Percentiles rank a stretch among this genome's conserved stretches.
Evolutionary conservation across 2,113 vertebrate species (phyloP).

Genomic region (Australoheros scitulus): DNA sequence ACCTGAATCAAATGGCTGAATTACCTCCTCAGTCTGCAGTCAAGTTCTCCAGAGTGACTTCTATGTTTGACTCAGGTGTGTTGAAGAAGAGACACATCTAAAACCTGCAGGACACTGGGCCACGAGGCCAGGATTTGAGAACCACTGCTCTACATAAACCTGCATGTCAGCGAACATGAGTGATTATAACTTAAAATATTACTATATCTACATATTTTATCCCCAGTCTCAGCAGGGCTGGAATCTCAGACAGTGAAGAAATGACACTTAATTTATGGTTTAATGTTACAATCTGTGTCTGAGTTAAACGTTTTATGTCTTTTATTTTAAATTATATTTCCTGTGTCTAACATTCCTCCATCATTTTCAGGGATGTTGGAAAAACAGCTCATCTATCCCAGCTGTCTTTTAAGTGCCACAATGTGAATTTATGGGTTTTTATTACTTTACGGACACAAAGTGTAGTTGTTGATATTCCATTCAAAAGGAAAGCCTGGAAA

Average conservation of each 20-base stretch:
- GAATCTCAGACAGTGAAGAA: not conserved
- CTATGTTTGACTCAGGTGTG: too few species aligned
- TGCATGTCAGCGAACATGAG: not conserved
- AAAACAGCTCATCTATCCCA: not conserved
- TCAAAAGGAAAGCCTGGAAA: not conserved
- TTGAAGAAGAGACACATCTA: too few species aligned
- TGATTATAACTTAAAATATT: not conserved
- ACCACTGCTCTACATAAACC: not conserved
- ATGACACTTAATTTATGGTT: not conserved
- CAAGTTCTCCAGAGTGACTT: too few species aligned
- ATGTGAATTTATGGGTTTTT: not conserved
- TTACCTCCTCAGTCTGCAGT: too few species aligned
- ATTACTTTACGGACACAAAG: not conserved
- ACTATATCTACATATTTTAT: not conserved
- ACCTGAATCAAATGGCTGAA: too few species aligned
- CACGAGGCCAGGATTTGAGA: too few species aligned
- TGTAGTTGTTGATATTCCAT: not conserved
- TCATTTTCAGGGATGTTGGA: not conserved
- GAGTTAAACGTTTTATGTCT: not conserved
- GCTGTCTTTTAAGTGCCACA: not conserved
- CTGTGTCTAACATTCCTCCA: not conserved
- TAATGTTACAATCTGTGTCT: not conserved
- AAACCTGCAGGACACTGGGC: too few species aligned
- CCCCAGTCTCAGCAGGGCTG: not conserved
- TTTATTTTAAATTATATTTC: fast-evolving